Evolutionary conservation across 2,888 invertebrate species (phyloP), one percentile per base, ranked within the genome.

Genomic region (Macroteleia sp.): DNA sequence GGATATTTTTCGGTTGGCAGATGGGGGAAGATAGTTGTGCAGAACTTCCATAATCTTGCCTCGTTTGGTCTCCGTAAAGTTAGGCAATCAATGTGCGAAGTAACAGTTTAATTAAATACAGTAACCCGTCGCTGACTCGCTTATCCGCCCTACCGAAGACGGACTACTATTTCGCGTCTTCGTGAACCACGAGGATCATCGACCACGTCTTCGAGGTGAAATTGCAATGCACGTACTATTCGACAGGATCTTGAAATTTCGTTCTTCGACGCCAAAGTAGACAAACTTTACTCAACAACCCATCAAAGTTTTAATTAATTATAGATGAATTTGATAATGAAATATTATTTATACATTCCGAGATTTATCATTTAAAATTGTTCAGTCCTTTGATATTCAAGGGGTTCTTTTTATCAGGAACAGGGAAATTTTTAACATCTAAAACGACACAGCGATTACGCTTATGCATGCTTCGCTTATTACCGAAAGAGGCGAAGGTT

Each of bases 91-190:
- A 90, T 90, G 83, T 79, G 88, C 86, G 87, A 88, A 87, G 89
- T 89, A 90, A 89, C 88, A 88, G 89, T 90, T 90, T 89, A 88
- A 89, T 90, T 89, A 89, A 89, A 90, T 90, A 90, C 88, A 86
- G 85, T 86, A 88, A 86, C 87, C 87, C 88, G 85, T 87, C 85
- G 85, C 82, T 83, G 85, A 85, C 82, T 85, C 82, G 86, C 81
- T 86, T 83, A 82, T 79, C 73, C 79, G 57, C 69, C 73, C 57
- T 79, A 83, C 82, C 83, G 81, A 86, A 85, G 85, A 86, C 82
- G 83, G 85, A 84, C 85, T 86, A 86, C 76, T 69, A 79, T 79
- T 79, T 69, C 79, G 79, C 75, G 70, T 79, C 79, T 79, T 75
- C 76, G 52, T 69, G 73, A 79, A 76, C 76, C 79, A 79, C 76